Percentiles rank a stretch among this genome's conserved stretches.
Conservation (phyloP, 1,140 invertebrate species). For the Nephotettix cincticeps region DNA sequence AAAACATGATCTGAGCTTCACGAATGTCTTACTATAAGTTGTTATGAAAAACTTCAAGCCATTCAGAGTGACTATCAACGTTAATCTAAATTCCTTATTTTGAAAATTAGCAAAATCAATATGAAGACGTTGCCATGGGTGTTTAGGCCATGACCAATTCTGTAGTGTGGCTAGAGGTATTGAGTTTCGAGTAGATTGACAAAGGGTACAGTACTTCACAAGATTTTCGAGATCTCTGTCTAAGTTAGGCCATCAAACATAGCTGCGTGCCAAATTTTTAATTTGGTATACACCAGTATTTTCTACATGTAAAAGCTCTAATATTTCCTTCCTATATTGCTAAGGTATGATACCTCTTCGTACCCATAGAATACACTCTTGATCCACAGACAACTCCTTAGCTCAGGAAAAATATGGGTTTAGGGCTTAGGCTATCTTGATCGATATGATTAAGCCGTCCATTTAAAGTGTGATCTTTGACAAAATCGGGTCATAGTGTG, state of each 20-base stretch:
- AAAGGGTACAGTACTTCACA: conserved; percentile 27
- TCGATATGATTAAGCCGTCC: conserved; percentile 10
- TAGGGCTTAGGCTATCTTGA: neutral
- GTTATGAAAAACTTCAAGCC: conserved; percentile 43
- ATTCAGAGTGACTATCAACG: conserved; percentile 47
- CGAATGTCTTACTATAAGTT: conserved; percentile 9
- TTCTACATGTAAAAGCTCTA: conserved; percentile 44
- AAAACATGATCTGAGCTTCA: conserved; percentile 32
- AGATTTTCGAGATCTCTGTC: conserved; percentile 43
- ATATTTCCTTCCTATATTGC: conserved; percentile 31
- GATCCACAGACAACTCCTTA: conserved; percentile 22
- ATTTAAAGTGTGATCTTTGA: neutral
- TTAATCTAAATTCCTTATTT: conserved; percentile 25
- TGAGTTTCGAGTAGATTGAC: conserved; percentile 22
- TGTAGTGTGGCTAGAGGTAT: neutral
- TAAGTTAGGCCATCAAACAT: conserved; percentile 48
- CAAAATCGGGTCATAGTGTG: conserved; percentile 12
- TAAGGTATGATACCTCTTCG: conserved; percentile 42
- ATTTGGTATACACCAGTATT: conserved; percentile 45
- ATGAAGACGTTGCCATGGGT: neutral
- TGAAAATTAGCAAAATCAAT: conserved; percentile 13
- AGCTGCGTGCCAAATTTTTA: conserved; percentile 46
- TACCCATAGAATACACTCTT: conserved; percentile 26
- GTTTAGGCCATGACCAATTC: neutral
- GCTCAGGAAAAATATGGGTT: conserved; percentile 12